These are phyloP conservation scores for Liopterus haemorrhoidalis DNA, from an alignment of 2,888 invertebrate genomes.

Conservation along the genomic window DNA sequence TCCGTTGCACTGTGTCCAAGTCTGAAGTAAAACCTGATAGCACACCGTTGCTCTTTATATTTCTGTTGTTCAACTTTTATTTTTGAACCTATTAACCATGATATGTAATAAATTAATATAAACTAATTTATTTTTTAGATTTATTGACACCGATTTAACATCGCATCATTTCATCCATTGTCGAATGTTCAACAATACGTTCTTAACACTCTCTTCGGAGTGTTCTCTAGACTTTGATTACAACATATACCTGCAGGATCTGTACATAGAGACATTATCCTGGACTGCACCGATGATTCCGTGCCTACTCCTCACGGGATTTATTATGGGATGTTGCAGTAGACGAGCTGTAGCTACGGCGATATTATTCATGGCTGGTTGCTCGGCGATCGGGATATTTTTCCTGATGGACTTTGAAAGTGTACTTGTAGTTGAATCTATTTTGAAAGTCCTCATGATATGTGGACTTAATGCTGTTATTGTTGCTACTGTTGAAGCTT, in stretches of 20 bases:
- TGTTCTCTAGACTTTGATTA: conserved; percentile 50
- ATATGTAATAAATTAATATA: too few species aligned
- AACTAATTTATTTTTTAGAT: conserved; percentile 45
- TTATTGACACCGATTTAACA: conserved; percentile 63
- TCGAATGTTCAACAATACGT: conserved; percentile 52
- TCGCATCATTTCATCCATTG: conserved; percentile 56
- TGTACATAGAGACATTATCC: conserved; percentile 41
- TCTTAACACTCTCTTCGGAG: conserved; percentile 42
- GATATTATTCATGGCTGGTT: conserved; percentile 43
- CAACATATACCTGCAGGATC: conserved; percentile 53
- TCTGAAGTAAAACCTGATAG: too few species aligned
- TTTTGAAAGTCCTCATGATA: conserved; percentile 47
- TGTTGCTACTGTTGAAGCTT: conserved; percentile 50
- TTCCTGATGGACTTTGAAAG: conserved; percentile 45
- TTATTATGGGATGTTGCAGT: conserved; percentile 37
- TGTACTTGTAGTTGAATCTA: conserved; percentile 42
- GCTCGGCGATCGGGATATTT: conserved; percentile 51
- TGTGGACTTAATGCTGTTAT: conserved; percentile 50
- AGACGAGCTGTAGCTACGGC: conserved; percentile 40
- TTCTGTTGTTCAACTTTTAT: conserved; percentile 7
- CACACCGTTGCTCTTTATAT: background rate
- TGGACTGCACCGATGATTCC: conserved; percentile 48
- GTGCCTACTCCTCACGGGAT: conserved; percentile 43
- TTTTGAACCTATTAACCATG: conserved; percentile 14
- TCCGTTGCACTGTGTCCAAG: too few species aligned